Evolutionary conservation across 37 sponge, comb jelly and placozoan species (phyloP).

Genomic region (Agelas oroides): DNA sequence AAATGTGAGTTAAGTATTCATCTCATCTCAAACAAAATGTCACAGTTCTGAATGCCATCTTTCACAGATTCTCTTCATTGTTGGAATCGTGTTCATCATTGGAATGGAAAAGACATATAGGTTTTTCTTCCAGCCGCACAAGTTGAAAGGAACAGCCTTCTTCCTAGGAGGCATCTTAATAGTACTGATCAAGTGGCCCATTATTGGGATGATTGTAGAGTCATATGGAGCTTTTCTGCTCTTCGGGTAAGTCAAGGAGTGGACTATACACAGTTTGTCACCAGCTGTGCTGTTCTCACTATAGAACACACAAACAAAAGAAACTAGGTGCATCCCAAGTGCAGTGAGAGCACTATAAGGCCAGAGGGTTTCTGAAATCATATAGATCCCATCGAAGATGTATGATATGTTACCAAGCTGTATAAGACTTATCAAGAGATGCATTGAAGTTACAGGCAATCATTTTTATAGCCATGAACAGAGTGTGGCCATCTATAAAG

Average conservation of each 20-base stretch:
- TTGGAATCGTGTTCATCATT: conserved; percentile 91
- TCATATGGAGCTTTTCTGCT: conserved; percentile 91
- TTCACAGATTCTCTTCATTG: conserved; percentile 87
- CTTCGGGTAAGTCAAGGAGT: conserved; percentile 72
- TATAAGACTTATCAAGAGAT: no score
- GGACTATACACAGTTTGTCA: background rate
- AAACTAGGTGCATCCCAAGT: no score
- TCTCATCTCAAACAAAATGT: background rate
- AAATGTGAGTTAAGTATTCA: conserved; percentile 72
- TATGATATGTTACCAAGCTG: no score
- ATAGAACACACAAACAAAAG: conserved; percentile 4
- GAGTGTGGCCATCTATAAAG: no score
- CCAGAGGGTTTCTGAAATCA: no score
- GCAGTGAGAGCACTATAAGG: no score
- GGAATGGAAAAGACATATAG: conserved; percentile 88
- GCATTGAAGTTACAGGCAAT: no score
- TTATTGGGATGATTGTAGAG: conserved; percentile 97
- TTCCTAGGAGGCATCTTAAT: conserved; percentile 91
- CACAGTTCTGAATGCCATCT: background rate
- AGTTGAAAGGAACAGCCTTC: conserved; percentile 88
- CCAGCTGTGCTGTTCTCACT: background rate
- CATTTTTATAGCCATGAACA: no score
- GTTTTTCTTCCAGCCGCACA: conserved; percentile 95
- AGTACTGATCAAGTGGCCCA: conserved; percentile 92
- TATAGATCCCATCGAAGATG: no score